Evolutionary conservation across 2,888 invertebrate genomes (phyloP).

Genomic region (Penaeus monodon): DNA sequence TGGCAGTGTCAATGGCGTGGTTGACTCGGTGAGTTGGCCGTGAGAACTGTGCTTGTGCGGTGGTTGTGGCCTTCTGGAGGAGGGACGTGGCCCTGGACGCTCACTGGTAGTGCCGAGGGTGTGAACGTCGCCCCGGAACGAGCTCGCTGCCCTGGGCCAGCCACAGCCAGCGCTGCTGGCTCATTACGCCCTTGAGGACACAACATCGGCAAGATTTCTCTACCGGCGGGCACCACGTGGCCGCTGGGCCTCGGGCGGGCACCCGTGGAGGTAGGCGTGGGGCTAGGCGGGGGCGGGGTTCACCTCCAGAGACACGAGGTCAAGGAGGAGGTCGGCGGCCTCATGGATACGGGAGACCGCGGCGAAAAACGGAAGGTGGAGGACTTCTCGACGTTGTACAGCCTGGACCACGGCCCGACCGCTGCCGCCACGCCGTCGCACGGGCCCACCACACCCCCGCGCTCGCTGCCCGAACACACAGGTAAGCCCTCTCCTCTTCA

Average conservation of each 20-base stretch:
- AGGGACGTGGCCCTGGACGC: conserved; percentile 6
- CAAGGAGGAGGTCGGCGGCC: conserved; percentile 63
- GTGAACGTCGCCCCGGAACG: conserved; percentile 8
- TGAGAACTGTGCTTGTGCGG: conserved; percentile 19
- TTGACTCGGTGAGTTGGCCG: conserved; percentile 33
- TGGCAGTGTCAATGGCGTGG: conserved; percentile 41
- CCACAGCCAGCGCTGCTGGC: conserved; percentile 27
- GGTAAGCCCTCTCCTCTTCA: conserved; percentile 35
- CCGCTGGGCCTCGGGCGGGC: conserved; percentile 63
- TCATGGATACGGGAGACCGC: conserved; percentile 69
- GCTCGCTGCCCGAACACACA: conserved; percentile 63
- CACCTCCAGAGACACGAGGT: conserved; percentile 62
- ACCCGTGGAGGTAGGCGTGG: conserved; percentile 63
- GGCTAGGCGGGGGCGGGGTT: conserved; percentile 54
- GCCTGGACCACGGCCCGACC: conserved; percentile 71
- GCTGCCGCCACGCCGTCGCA: conserved; percentile 57
- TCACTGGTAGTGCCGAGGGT: conserved; percentile 6
- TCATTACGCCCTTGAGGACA: conserved; percentile 40
- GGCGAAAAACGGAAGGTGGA: conserved; percentile 76
- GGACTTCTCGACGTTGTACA: conserved; percentile 89
- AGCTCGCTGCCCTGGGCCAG: conserved; percentile 19
- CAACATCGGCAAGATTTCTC: conserved; percentile 62
- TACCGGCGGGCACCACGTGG: conserved; percentile 64
- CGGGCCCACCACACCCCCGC: conserved; percentile 61
- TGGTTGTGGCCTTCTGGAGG: conserved; percentile 29